phyloP scores from a whole-genome alignment of 2,888 invertebrate species.

The Pristionchus fissidentatus region DNA sequence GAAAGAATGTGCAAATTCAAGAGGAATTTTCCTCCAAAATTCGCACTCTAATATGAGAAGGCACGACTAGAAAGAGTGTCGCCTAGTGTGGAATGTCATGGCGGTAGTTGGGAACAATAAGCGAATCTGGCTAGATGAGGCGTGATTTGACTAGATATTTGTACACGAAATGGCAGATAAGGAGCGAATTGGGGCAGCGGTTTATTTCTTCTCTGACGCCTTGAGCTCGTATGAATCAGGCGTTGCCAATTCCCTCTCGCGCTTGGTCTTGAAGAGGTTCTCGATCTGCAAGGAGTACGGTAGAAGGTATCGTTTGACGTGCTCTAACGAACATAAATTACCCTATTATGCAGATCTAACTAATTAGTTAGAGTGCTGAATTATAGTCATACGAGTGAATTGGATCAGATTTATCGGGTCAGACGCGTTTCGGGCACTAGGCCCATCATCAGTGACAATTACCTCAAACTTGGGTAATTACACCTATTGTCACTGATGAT shows the following conservation, averaged over 20 bases:
- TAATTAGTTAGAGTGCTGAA: too few relatives aligned
- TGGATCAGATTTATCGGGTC: too few relatives aligned
- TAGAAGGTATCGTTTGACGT: too few relatives aligned
- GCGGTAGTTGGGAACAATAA: background rate
- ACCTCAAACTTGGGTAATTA: background rate
- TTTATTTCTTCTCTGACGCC: background rate
- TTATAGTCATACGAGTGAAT: too few relatives aligned
- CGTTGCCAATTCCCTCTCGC: background rate
- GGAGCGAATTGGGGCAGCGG: background rate
- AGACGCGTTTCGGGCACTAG: too few relatives aligned
- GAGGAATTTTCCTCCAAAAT: background rate
- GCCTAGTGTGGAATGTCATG: background rate
- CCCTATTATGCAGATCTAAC: too few relatives aligned
- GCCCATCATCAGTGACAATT: too few relatives aligned
- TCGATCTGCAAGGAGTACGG: slow-evolving; percentile 45
- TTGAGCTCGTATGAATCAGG: background rate
- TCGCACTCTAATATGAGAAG: background rate
- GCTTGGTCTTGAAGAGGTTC: slow-evolving; percentile 35
- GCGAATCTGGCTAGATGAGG: background rate
- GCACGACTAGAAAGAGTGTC: background rate
- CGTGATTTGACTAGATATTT: slow-evolving; percentile 31
- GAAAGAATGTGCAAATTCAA: too few relatives aligned
- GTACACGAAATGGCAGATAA: slow-evolving; percentile 22
- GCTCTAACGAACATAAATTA: too few relatives aligned
- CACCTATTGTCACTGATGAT: background rate